Conservation (phyloP, 1,140 invertebrate genomes). For the Trichoplusia ni region DNA sequence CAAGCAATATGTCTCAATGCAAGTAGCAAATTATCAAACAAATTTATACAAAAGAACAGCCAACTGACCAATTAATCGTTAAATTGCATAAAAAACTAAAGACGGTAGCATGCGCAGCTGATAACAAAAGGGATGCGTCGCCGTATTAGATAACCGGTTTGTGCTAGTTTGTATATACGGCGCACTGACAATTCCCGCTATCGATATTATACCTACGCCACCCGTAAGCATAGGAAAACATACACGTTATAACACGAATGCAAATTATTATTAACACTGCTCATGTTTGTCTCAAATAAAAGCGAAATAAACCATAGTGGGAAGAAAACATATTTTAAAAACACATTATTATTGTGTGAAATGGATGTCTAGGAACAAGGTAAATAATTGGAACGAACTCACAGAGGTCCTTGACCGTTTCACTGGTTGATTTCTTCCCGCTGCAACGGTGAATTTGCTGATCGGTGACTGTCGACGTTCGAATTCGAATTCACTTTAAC, state of each 20-base stretch:
- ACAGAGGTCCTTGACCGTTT: slow-evolving; percentile 11
- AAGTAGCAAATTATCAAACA: background rate
- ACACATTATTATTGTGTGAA: slow-evolving; percentile 3
- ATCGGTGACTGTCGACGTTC: background rate
- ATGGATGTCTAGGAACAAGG: background rate
- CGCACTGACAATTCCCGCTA: background rate
- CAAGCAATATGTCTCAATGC: background rate
- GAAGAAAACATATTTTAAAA: background rate
- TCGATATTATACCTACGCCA: background rate
- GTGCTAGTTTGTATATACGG: background rate
- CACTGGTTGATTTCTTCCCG: slow-evolving; percentile 3
- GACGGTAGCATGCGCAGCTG: background rate
- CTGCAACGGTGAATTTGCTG: slow-evolving; percentile 5
- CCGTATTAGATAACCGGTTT: background rate
- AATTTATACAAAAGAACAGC: background rate
- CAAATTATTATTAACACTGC: background rate
- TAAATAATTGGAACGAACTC: slow-evolving; percentile 8
- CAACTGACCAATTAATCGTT: background rate
- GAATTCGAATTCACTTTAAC: background rate
- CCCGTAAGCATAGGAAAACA: background rate
- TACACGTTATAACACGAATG: background rate
- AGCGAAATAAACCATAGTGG: background rate
- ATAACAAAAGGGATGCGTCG: background rate
- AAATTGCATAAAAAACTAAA: background rate
- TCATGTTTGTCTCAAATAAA: background rate